These are phyloP conservation scores for Agriopis leucophaearia DNA, from an alignment of 2,888 invertebrate genomes.

Conservation along the genomic window DNA sequence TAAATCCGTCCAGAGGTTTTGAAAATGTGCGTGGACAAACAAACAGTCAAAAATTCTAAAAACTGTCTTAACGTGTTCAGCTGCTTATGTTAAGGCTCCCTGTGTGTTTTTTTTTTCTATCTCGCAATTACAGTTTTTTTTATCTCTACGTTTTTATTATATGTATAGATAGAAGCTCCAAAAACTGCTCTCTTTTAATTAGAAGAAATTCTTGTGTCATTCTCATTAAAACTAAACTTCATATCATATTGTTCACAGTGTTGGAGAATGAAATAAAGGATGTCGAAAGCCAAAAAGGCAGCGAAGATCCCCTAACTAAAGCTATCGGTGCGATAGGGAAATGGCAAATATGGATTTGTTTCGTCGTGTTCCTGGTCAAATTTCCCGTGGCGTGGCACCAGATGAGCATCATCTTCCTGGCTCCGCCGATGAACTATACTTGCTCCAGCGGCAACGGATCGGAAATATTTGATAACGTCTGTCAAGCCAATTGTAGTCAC, in stretches of 20 bases:
- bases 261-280: conserved; percentile 72
- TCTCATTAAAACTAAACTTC: neutral
- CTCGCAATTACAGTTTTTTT: too few relatives aligned
- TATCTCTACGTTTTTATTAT: too few relatives aligned
- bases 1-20: too few relatives aligned
- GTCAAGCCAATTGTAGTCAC: conserved; percentile 83
- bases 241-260: conserved; percentile 64
- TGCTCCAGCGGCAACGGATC: conserved; percentile 68
- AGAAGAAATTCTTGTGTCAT: neutral
- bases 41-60: too few relatives aligned
- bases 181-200: neutral
- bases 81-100: too few relatives aligned
- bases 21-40: too few relatives aligned
- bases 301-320: conserved; percentile 88
- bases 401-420: conserved; percentile 91
- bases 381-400: conserved; percentile 94
- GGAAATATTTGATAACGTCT: conserved; percentile 77
- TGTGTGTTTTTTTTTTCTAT: too few relatives aligned
- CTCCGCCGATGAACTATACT: conserved; percentile 88
- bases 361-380: conserved; percentile 90
- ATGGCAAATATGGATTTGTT: conserved; percentile 91
- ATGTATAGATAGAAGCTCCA: too few relatives aligned
- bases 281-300: conserved; percentile 61
- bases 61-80: too few relatives aligned
- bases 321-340: conserved; percentile 90